Evolutionary conservation across 2,113 vertebrate species (phyloP), one percentile per base, ranked within the genome.

Genomic region (Dromas ardeola): DNA sequence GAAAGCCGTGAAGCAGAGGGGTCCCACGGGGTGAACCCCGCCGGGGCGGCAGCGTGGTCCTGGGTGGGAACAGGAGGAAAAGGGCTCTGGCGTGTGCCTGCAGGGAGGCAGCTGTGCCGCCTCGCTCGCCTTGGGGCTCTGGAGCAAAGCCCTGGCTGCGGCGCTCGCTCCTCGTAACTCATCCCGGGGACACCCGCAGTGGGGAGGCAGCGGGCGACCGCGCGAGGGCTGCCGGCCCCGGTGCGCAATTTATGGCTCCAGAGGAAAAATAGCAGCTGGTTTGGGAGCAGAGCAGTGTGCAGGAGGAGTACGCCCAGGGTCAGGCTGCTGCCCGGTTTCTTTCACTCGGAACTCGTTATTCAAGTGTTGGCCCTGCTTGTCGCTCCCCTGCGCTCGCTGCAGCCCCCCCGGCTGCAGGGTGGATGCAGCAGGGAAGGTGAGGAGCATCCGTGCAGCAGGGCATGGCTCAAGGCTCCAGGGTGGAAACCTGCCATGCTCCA

Each of bases 81-180:
- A 61, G 19, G 27, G 85, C 32, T 73, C 27, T 3, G 86, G 61
- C 1, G 0, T 0, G 18, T 8, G 50, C 13, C 3, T 4, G 49
- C 3, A 23, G 2, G 16, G 92, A 84, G 84, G 59, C 58, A 83
- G 47, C 56, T 0, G 47, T 5, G 50, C 87, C 1, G 34, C 84
- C 70, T 22, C 40, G 2, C 77, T 52, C 1, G 2, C 11, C 12
- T 0, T 6, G 77, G 69, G 81, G 59, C 72, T 73, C 96, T 96
- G 96, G 91, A 96, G 94, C 8, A 0, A 32, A 92, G 76, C 95
- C 92, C 88, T 36, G 80, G 93, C 91, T 6, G 16, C 52, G 9
- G 76, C n/a, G 29, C 96, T 92, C 73, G 5, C 96, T 95, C 95
- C 95, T 96, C 94, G 69, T 98, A 92, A 80, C 90, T 93, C 43